Conservation (phyloP, 2,113 vertebrate species). For the Tapirus terrestris region DNA sequence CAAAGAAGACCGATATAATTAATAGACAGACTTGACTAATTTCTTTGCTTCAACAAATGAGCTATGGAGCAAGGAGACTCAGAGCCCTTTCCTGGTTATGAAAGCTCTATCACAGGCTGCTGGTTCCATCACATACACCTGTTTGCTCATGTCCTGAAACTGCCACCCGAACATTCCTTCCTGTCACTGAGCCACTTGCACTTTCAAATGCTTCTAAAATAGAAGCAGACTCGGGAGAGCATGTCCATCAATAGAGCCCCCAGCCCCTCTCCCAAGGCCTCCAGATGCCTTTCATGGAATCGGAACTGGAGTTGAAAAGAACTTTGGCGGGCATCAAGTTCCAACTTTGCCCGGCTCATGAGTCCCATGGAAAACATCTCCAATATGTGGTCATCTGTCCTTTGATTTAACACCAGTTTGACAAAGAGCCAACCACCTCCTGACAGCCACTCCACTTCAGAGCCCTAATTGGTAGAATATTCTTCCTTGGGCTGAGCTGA, state of each 20-base stretch:
- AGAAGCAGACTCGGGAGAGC: background rate
- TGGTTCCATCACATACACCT: background rate
- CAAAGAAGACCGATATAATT: background rate
- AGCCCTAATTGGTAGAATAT: background rate
- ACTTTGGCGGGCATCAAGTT: background rate
- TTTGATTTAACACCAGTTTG: background rate
- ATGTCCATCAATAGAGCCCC: background rate
- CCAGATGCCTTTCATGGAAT: background rate
- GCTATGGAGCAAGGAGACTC: background rate
- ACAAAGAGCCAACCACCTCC: background rate
- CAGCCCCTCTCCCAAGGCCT: background rate
- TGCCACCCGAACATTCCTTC: slow-evolving; percentile 1
- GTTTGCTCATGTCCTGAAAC: slow-evolving; percentile 33
- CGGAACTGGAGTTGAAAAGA: background rate
- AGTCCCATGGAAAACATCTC: slow-evolving; percentile 26
- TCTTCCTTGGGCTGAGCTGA: background rate
- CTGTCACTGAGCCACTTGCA: background rate
- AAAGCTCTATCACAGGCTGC: background rate
- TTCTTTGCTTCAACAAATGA: background rate
- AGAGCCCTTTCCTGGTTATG: accelerated
- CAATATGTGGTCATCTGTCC: background rate
- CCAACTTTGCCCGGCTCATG: background rate
- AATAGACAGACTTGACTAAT: background rate
- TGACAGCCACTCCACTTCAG: background rate
- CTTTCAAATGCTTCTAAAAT: slow-evolving; percentile 10